Conservation (phyloP, 35 echinoderm and acorn worm species). For the Apostichopus parvimensis region DNA sequence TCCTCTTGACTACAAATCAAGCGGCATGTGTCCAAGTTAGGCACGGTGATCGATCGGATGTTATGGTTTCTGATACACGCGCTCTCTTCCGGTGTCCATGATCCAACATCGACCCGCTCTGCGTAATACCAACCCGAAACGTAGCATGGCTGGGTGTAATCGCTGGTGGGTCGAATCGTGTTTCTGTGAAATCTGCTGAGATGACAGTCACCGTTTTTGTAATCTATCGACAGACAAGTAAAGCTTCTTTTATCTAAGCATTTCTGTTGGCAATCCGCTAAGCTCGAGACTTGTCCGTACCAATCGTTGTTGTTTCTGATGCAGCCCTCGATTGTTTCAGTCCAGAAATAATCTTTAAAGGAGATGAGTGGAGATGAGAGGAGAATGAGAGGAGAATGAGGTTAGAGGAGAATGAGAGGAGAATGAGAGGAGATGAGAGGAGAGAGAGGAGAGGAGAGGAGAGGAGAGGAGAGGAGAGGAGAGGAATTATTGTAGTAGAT, state of each 20-base stretch:
- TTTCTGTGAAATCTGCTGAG: neutral
- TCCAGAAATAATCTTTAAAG: slow-evolving; percentile 8
- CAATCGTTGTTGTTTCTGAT: neutral
- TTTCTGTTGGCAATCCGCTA: neutral
- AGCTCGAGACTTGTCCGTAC: neutral
- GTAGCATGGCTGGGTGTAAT: neutral
- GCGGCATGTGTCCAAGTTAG: neutral
- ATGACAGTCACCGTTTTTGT: neutral
- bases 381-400: too few species aligned
- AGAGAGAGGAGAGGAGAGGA: too few species aligned
- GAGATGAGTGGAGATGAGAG: too few species aligned
- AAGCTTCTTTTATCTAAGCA: neutral
- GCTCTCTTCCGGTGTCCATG: neutral
- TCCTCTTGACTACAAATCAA: slow-evolving; percentile 19
- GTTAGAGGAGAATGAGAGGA: too few species aligned
- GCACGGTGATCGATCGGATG: neutral
- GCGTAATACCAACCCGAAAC: neutral
- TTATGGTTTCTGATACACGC: neutral
- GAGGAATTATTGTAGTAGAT: too few species aligned
- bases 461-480: too few species aligned
- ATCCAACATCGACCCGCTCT: neutral
- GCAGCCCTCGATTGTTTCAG: slow-evolving; percentile 1
- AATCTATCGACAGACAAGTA: neutral
- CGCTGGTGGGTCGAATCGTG: neutral
- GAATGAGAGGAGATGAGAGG: too few species aligned